Evolutionary conservation across 2,888 invertebrate genomes (phyloP).

Genomic region (Slavum lentiscoides): DNA sequence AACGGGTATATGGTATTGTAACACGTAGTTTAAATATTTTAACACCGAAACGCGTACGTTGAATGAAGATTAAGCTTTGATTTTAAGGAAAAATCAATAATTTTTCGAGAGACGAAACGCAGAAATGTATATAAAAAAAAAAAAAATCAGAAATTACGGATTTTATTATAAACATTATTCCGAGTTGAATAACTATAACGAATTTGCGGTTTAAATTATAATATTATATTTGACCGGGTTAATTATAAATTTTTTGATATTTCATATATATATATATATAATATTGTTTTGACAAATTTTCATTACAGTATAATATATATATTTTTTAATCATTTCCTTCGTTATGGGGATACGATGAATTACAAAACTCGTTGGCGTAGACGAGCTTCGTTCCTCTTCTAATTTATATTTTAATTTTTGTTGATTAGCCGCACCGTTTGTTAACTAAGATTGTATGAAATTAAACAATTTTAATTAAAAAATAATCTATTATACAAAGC

Average conservation of each 20-base stretch:
- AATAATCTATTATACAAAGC: neutral
- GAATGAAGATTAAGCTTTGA: too few relatives aligned
- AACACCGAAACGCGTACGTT: too few relatives aligned
- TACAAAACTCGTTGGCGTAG: neutral
- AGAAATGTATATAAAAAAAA: too few relatives aligned
- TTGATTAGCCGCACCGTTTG: neutral
- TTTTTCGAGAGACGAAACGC: too few relatives aligned
- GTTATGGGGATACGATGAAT: neutral
- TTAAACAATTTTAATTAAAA: constrained; percentile 6
- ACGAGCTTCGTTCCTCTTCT: neutral
- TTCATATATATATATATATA: neutral
- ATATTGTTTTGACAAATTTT: neutral
- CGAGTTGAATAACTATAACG: too few relatives aligned
- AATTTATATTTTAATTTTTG: constrained; percentile 15
- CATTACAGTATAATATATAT: too few relatives aligned
- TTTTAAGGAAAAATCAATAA: too few relatives aligned
- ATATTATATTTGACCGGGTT: neutral
- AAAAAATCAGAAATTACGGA: too few relatives aligned
- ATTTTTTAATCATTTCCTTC: neutral
- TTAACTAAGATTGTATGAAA: neutral
- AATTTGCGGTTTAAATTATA: neutral
- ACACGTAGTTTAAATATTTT: too few relatives aligned
- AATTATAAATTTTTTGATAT: neutral
- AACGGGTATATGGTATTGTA: too few relatives aligned
- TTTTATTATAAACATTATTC: too few relatives aligned